Evolutionary conservation across 2,888 invertebrate genomes (phyloP).

Genomic region (Sminthurides aquaticus): DNA sequence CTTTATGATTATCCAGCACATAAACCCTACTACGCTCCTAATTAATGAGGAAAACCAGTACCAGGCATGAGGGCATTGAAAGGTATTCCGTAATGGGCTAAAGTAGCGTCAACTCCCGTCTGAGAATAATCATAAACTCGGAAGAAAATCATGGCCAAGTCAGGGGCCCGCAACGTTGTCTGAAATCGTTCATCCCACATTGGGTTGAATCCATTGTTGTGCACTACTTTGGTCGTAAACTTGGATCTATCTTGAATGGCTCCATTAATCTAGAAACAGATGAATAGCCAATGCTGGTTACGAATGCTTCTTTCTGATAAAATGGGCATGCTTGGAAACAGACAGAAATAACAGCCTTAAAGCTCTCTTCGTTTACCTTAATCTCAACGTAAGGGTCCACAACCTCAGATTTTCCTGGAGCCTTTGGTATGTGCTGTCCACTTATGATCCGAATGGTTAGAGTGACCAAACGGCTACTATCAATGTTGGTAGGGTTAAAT

Average conservation of each 20-base stretch:
- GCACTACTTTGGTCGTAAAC: constrained; percentile 47
- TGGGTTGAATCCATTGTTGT: constrained; percentile 53
- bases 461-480: constrained; percentile 26
- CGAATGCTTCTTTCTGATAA: no score
- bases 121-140: constrained; percentile 50
- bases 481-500: constrained; percentile 32
- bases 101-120: constrained; percentile 47
- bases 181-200: constrained; percentile 52
- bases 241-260: constrained; percentile 51
- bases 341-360: no score
- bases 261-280: constrained; percentile 44
- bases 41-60: no score
- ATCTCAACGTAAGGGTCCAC: constrained; percentile 54
- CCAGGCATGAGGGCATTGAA: constrained; percentile 49
- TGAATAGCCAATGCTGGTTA: no score
- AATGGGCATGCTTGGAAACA: no score
- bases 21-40: no score
- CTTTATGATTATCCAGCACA: no score
- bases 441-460: constrained; percentile 50
- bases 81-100: constrained; percentile 50
- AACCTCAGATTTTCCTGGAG: constrained; percentile 48
- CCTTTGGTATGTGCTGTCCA: constrained; percentile 55
- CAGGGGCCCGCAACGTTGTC: constrained; percentile 50
- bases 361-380: no score
- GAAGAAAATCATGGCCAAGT: constrained; percentile 52